Evolutionary conservation across 2,113 vertebrate genomes (phyloP).

Genomic region (Potamarius usumacintae): DNA sequence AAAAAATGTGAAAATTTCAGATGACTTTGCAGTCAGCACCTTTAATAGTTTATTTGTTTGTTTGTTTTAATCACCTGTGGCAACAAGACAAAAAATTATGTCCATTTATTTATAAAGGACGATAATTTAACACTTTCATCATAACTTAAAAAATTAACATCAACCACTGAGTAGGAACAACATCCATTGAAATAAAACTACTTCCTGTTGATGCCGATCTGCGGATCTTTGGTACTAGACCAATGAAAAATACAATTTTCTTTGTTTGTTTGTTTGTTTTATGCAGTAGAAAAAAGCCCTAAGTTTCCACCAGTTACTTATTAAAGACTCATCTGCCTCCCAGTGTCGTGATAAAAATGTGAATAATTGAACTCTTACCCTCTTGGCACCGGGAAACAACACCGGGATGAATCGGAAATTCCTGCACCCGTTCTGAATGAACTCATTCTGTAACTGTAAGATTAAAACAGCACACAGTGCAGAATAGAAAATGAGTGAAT

Average conservation of each 20-base stretch:
- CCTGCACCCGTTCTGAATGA: conserved; percentile 80
- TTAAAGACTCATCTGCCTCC: not conserved
- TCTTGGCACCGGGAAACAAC: conserved; percentile 76
- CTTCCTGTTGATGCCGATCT: not conserved
- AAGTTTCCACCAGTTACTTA: not conserved
- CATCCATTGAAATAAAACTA: not conserved
- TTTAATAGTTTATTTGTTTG: no score
- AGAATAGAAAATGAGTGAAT: not conserved
- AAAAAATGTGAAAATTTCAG: no score
- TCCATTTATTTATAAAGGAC: no score
- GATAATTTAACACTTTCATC: not conserved
- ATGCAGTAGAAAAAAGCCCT: not conserved
- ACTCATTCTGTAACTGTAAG: conserved; percentile 77
- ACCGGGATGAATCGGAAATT: conserved; percentile 81
- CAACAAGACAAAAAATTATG: no score
- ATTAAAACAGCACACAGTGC: not conserved
- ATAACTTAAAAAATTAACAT: not conserved
- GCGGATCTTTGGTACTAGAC: not conserved
- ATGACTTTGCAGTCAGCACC: no score
- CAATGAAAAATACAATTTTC: not conserved
- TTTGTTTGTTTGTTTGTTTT: not conserved
- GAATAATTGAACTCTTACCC: conserved; percentile 59
- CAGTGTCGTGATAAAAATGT: not conserved
- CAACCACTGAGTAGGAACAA: not conserved
- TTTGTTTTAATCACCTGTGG: no score